Conservation (phyloP, 2,888 invertebrate species). For the Theodoxus fluviatilis region DNA sequence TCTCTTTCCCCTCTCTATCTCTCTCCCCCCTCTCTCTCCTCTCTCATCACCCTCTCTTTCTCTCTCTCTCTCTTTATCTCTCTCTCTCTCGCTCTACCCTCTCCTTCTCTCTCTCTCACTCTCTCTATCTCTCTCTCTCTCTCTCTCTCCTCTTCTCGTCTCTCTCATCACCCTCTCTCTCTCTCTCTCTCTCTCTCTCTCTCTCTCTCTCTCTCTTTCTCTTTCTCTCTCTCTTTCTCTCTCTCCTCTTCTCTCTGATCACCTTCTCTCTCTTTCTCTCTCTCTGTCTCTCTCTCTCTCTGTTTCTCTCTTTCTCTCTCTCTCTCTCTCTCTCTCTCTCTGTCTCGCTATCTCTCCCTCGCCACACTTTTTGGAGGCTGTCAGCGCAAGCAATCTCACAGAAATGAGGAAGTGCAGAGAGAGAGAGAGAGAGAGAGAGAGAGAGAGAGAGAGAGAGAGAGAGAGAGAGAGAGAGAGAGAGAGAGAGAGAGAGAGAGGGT, state of each 20-base stretch:
- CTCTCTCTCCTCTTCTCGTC: no score
- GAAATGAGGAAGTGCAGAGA: not conserved
- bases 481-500: slow-evolving; percentile 1
- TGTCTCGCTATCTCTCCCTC: not conserved
- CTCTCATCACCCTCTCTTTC: no score
- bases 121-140: slow-evolving; percentile 21
- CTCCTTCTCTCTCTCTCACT: slow-evolving; percentile 11
- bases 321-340: slow-evolving; percentile 1
- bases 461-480: slow-evolving; percentile 24
- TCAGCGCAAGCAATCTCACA: not conserved
- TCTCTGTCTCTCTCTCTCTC: not conserved
- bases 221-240: slow-evolving; percentile 1
- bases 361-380: not conserved
- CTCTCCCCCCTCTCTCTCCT: slow-evolving; percentile 24
- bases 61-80: slow-evolving; percentile 23
- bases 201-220: not conserved
- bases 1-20: slow-evolving; percentile 27
- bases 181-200: slow-evolving; percentile 2
- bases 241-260: slow-evolving; percentile 20
- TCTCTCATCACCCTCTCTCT: not conserved
- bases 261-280: not conserved
- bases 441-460: slow-evolving; percentile 26
- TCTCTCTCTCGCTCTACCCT: slow-evolving; percentile 11
- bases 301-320: not conserved
- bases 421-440: not conserved